Evolutionary conservation across 1,140 invertebrate species (phyloP).

Genomic region (Tribolium madens): DNA sequence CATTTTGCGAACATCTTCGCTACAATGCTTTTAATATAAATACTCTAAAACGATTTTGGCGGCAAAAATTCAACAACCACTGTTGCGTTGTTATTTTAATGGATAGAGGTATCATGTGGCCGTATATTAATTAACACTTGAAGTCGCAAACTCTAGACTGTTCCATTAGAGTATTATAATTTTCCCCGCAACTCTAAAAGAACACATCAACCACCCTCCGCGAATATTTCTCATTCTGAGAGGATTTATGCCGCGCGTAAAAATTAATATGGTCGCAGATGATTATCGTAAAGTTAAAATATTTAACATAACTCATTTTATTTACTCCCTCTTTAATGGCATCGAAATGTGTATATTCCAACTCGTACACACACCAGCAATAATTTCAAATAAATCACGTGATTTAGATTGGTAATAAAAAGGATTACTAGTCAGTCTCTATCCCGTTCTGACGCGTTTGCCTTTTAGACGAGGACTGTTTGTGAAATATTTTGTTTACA

Average conservation of each 20-base stretch:
- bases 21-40: neutral
- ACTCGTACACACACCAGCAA: neutral
- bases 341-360: neutral
- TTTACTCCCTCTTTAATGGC: neutral
- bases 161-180: neutral
- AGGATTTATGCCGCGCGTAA: no score
- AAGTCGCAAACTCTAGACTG: neutral
- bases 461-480: neutral
- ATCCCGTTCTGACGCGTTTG: neutral
- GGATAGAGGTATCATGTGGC: neutral
- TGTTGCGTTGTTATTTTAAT: neutral
- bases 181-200: neutral
- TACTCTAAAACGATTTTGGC: neutral
- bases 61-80: neutral
- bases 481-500: conserved; percentile 4
- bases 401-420: conserved; percentile 14
- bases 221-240: neutral
- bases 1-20: neutral
- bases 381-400: conserved; percentile 12
- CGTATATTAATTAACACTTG: neutral
- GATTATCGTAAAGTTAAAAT: neutral
- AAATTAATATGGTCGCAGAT: no score
- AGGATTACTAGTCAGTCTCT: conserved; percentile 7
- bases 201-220: neutral
- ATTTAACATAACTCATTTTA: neutral